phyloP scores from a whole-genome alignment of 1,140 invertebrate species.

The Nasonia vitripennis region DNA sequence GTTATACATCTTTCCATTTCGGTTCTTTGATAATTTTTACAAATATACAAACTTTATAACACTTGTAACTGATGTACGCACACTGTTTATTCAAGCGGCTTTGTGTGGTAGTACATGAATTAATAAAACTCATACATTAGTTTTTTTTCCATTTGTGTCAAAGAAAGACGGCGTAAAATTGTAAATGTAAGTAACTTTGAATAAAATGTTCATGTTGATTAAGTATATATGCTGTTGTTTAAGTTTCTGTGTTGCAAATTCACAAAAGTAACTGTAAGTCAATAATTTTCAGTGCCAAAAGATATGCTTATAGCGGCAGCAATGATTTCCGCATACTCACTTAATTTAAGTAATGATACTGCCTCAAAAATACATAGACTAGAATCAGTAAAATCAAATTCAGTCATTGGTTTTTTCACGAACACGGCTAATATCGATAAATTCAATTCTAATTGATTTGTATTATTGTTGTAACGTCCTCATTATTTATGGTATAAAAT shows the following conservation, averaged over 20 bases:
- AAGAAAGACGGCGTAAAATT: background rate
- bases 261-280: background rate
- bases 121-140: background rate
- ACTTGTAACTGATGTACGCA: background rate
- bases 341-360: background rate
- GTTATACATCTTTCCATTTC: background rate
- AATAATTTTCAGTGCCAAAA: background rate
- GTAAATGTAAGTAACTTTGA: conserved; percentile 14
- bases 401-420: conserved; percentile 30
- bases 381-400: conserved; percentile 35
- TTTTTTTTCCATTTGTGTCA: too few relatives aligned
- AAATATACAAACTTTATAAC: background rate
- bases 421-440: conserved; percentile 2
- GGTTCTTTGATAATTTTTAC: background rate
- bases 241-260: conserved; percentile 19
- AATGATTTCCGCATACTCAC: background rate
- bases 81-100: background rate
- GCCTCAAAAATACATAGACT: conserved; percentile 1
- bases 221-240: conserved; percentile 28
- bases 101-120: background rate
- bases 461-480: background rate
- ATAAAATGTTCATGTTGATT: conserved; percentile 7
- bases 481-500: conserved; percentile 35
- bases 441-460: background rate
- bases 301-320: background rate